Base-by-base conservation (phyloP, 2,113 vertebrate genomes). In the Mellivora capensis region DNA sequence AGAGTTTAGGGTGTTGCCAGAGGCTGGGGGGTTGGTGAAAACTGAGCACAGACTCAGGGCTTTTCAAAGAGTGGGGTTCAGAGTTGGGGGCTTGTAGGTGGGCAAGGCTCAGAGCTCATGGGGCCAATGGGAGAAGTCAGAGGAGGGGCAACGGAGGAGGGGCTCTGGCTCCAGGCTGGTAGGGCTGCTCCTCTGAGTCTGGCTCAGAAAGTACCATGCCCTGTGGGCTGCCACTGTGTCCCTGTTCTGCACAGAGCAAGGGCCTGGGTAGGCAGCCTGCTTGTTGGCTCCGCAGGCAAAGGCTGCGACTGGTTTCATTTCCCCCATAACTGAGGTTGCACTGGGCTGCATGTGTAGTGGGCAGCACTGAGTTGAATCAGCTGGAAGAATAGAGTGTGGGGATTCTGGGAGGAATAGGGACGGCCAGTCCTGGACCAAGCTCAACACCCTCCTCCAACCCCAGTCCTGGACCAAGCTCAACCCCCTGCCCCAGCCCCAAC, bases 201-300 rank as follows among this genome's bases (percentile, higher is more conserved):
- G 39, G 97, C 59, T 84, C 61, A 0, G 93, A 98, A 94, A 98
- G 97, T 18, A 1, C 93, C 96, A 99, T 98, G 97, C 99, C 59
- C 3, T 61, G 25, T 61, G 98, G 94, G 4, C 92, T 59, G 23
- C 94, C 34, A 10, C 18, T 20, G 62, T 99, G 99, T 98, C 99
- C 99, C 23, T 96, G 42, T 42, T 6, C 52, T 2, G 90, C 81
- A 98, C 62, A 21, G 95, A 67, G 27, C 99, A 99, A 44, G 79
- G 97, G 52, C 25, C 87, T 39, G 80, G 69, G 74, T 84, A 71
- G 21, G 0, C 0, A 10, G 0, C 0, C 0, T 97, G 98, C 86
- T 25, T 0, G 3, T 97, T 94, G 72, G 71, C 52, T 96, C 37
- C 20, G 18, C 67, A 99, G 99, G 47, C 27, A 64, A 77, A 76